These are phyloP conservation scores for Daktulosphaira vitifoliae DNA, from an alignment of 1,140 invertebrate genomes.

Conservation along the genomic window DNA sequence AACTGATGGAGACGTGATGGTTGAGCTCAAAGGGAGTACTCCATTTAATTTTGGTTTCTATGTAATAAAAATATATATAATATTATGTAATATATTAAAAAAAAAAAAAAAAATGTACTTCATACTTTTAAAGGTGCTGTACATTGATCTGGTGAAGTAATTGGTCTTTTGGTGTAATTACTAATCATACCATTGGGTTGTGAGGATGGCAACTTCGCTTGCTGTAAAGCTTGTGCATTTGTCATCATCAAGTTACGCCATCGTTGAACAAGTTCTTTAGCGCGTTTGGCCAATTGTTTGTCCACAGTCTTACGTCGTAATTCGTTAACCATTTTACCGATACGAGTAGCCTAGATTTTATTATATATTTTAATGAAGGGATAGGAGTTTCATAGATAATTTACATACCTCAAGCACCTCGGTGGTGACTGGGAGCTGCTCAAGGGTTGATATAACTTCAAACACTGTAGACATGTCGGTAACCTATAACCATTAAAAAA, in stretches of 20 bases:
- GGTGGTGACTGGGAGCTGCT: constrained; percentile 86
- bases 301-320: constrained; percentile 72
- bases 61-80: neutral
- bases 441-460: constrained; percentile 84
- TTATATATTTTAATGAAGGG: constrained; percentile 20
- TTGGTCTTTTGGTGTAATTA: constrained; percentile 20
- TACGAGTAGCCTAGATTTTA: constrained; percentile 61
- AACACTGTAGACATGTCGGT: constrained; percentile 85
- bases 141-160: constrained; percentile 26
- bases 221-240: constrained; percentile 36
- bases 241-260: constrained; percentile 71
- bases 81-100: neutral
- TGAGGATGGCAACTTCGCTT: constrained; percentile 10
- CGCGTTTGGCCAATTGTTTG: constrained; percentile 72
- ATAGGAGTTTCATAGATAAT: no score
- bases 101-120: neutral
- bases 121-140: constrained; percentile 20
- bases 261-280: constrained; percentile 80
- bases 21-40: constrained; percentile 33
- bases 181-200: constrained; percentile 36
- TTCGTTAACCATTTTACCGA: constrained; percentile 91
- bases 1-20: constrained; percentile 17
- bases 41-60: constrained; percentile 32
- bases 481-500: constrained; percentile 77
- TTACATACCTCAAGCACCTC: constrained; percentile 81